Evolutionary conservation across 2,888 invertebrate genomes (phyloP), one percentile per base, ranked within the genome.

Genomic region (Trachelus tabidus): DNA sequence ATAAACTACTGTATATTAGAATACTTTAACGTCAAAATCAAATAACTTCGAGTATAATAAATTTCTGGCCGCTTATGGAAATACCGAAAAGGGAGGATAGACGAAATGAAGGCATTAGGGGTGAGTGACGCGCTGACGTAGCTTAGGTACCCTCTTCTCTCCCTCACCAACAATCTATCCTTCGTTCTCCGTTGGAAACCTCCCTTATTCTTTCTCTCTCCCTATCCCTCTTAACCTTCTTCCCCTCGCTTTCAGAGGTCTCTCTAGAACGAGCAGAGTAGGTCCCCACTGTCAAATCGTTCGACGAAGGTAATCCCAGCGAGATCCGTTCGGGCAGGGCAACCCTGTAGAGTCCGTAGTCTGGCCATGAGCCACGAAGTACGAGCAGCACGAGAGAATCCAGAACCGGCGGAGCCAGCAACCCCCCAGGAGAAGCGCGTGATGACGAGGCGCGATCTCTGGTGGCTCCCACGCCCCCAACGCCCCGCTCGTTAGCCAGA

Each of bases 401-500:
- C 34, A 34, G 35, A 34, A 75, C 33, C 75, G 68, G 33, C 34
- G 73, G 56, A 56, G 56, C 69, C 73, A 79, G 77, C 80, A 78
- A 75, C 73, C 73, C 75, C 75, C 71, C 78, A 56, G 76, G 76
- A 78, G 76, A 69, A 69, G 82, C 85, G 80, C 83, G 87, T 87
- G 91, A 91, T 91, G 91, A 91, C 91, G 88, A 89, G 86, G 91
- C 91, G 89, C 89, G 90, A 91, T 91, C 89, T 88, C 87, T 82
- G 85, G 76, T 81, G 86, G 87, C 85, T 90, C 89, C 88, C 90
- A 89, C 89, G 89, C 89, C 89, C 89, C 87, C 80, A 85, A 90
- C 90, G 90, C 90, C 90, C 89, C 83, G 89, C 91, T 91, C 91
- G 91, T 91, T 91, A 91, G 88, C 88, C 89, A 80, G 87, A 91